These are phyloP conservation scores for Anadara kagoshimensis DNA, from an alignment of 1,140 invertebrate genomes.

Conservation along the genomic window DNA sequence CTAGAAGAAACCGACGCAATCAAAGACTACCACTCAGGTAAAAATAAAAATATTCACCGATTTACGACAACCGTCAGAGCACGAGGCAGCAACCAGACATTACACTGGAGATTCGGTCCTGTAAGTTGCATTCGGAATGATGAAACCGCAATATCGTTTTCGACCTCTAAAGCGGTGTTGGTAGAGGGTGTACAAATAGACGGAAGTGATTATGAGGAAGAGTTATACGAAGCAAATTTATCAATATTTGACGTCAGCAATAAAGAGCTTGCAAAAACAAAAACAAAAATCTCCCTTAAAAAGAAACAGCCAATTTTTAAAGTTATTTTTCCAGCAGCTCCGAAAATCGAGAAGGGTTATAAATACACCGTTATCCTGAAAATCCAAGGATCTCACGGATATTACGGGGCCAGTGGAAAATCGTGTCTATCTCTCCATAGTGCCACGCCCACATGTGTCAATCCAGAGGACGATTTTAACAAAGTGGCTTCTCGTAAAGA, in stretches of 20 bases:
- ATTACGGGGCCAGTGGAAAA: constrained; percentile 39
- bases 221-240: constrained; percentile 34
- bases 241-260: constrained; percentile 32
- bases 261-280: constrained; percentile 31
- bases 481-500: constrained; percentile 29
- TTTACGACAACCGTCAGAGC: constrained; percentile 31
- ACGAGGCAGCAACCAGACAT: constrained; percentile 23
- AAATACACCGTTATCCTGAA: constrained; percentile 41
- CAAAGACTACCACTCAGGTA: constrained; percentile 22
- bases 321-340: constrained; percentile 31
- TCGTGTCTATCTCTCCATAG: constrained; percentile 26
- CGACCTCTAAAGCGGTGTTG: constrained; percentile 30
- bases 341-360: constrained; percentile 38
- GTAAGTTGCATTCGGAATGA: constrained; percentile 42
- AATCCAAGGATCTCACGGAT: constrained; percentile 37
- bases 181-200: constrained; percentile 38
- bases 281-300: constrained; percentile 21
- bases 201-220: constrained; percentile 33
- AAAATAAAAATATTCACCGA: constrained; percentile 24
- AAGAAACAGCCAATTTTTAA: constrained; percentile 29
- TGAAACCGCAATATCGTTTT: constrained; percentile 42
- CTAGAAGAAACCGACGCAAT: constrained; percentile 28
- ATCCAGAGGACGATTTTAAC: constrained; percentile 38
- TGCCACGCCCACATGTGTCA: constrained; percentile 18
- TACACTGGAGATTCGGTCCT: constrained; percentile 40